Conservation (phyloP, 2,888 invertebrate species). For the Caenorhabditis uteleia region DNA sequence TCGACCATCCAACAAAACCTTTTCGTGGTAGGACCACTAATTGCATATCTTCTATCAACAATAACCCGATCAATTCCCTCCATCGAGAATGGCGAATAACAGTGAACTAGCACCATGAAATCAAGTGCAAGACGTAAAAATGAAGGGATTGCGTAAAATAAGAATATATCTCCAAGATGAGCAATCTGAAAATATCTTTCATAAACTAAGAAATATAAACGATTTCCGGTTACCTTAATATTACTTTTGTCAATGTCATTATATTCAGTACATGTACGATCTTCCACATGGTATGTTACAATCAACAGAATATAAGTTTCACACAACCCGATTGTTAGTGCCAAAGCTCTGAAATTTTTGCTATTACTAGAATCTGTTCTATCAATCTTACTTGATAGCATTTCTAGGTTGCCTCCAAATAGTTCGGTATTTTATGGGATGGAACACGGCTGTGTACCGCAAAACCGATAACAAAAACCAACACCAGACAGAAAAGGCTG, state of each 20-base stretch:
- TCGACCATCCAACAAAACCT: slow-evolving; percentile 4
- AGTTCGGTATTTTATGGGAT: slow-evolving; percentile 63
- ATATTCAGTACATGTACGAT: slow-evolving; percentile 20
- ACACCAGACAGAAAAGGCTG: slow-evolving; percentile 67
- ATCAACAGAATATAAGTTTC: slow-evolving; percentile 59
- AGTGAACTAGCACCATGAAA: slow-evolving; percentile 59
- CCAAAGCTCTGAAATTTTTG: slow-evolving; percentile 40
- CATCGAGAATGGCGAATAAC: slow-evolving; percentile 53
- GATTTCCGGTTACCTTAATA: too few species aligned
- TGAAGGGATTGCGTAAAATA: slow-evolving; percentile 64
- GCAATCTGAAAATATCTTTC: slow-evolving; percentile 49
- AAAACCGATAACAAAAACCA: slow-evolving; percentile 65
- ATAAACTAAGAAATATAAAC: slow-evolving; percentile 12
- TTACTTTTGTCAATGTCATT: slow-evolving; percentile 9
- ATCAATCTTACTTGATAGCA: slow-evolving; percentile 46
- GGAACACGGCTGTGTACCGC: slow-evolving; percentile 64
- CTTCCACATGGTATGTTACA: slow-evolving; percentile 51
- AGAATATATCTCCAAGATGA: slow-evolving; percentile 59
- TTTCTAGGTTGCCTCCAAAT: slow-evolving; percentile 66
- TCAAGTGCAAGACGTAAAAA: slow-evolving; percentile 59
- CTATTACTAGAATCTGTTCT: neutral
- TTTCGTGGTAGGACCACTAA: slow-evolving; percentile 39
- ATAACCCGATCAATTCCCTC: slow-evolving; percentile 35
- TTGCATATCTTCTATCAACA: slow-evolving; percentile 44
- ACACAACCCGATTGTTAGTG: slow-evolving; percentile 36